Evolutionary conservation across 64 coral and sea anemone genomes (phyloP).

Genomic region (Montipora cactus): DNA sequence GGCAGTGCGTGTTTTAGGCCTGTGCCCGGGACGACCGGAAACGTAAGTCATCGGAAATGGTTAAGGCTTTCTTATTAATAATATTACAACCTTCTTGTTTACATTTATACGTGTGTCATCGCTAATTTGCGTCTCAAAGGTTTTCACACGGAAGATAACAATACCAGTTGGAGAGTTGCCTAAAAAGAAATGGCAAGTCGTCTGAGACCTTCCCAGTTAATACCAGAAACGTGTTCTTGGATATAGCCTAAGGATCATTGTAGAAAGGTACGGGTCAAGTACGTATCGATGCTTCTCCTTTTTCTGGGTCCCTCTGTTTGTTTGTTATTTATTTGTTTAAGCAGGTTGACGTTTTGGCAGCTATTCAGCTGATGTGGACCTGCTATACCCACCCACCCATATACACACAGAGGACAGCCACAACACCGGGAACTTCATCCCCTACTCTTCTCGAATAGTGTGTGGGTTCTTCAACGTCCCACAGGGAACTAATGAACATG

Average conservation of each 20-base stretch:
- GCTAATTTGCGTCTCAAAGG: neutral
- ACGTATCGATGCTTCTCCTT: too few relatives aligned
- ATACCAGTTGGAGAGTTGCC: neutral
- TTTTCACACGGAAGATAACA: neutral
- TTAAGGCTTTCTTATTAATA: neutral
- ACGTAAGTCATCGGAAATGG: slow-evolving; percentile 20
- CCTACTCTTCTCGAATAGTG: too few relatives aligned
- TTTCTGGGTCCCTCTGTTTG: too few relatives aligned
- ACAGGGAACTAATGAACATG: too few relatives aligned
- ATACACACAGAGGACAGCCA: too few relatives aligned
- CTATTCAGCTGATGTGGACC: too few relatives aligned
- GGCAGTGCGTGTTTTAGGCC: slow-evolving; percentile 7
- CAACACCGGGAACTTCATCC: too few relatives aligned
- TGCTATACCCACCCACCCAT: too few relatives aligned
- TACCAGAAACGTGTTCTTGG: neutral
- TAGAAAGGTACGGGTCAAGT: too few relatives aligned
- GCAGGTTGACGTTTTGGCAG: too few relatives aligned
- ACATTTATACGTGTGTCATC: slow-evolving; percentile 5
- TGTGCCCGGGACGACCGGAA: neutral
- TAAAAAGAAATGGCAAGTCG: neutral
- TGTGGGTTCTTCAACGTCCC: too few relatives aligned
- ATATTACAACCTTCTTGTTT: neutral
- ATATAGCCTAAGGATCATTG: neutral
- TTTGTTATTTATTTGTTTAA: too few relatives aligned
- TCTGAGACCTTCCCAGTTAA: neutral